Evolutionary conservation across 2,888 invertebrate species (phyloP).

Genomic region (Plebejus argus): DNA sequence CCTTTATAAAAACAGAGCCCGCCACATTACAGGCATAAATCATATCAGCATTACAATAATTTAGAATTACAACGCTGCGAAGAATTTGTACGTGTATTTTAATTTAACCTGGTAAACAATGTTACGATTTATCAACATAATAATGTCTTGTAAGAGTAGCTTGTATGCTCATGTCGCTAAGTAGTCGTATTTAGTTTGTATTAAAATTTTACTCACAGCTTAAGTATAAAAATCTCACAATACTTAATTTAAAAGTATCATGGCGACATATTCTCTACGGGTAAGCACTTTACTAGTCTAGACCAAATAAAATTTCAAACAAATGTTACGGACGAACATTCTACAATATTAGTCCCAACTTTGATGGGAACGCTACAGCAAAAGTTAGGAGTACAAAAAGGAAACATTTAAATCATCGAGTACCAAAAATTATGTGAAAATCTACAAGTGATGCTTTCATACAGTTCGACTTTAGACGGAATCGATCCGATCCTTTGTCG

Average conservation of each 20-base stretch:
- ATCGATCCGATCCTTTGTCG: constrained; percentile 62
- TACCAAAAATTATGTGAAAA: constrained; percentile 10
- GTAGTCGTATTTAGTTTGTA: background rate
- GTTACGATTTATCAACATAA: background rate
- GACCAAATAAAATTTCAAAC: constrained; percentile 24
- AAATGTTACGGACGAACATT: constrained; percentile 12
- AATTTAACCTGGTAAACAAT: background rate
- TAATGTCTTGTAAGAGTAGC: background rate
- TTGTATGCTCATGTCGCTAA: background rate
- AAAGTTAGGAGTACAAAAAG: background rate
- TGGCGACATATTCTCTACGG: constrained; percentile 1
- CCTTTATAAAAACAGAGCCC: constrained; percentile 42
- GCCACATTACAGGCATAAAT: constrained; percentile 32
- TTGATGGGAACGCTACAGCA: constrained; percentile 7
- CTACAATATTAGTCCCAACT: constrained; percentile 19
- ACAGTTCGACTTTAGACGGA: constrained; percentile 47
- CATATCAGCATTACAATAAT: background rate
- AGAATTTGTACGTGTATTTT: constrained; percentile 15
- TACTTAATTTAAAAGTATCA: constrained; percentile 16
- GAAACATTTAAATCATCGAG: constrained; percentile 9
- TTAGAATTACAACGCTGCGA: constrained; percentile 6
- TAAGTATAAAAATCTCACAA: background rate
- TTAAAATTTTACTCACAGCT: background rate
- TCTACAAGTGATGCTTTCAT: constrained; percentile 29
- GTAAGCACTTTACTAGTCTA: constrained; percentile 19